Evolutionary conservation across 2,888 invertebrate genomes (phyloP).

Genomic region (Acrobasis repandana): DNA sequence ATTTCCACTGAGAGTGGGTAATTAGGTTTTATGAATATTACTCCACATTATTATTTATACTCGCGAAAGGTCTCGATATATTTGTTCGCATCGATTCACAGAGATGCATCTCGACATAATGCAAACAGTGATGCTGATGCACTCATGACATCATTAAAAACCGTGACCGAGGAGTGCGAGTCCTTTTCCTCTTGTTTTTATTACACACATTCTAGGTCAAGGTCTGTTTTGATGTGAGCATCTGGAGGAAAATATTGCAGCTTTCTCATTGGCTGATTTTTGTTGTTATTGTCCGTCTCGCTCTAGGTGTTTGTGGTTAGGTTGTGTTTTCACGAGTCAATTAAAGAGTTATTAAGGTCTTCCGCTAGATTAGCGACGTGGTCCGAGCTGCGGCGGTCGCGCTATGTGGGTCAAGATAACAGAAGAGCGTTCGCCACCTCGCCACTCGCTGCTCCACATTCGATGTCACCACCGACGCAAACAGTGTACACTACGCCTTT

Average conservation of each 20-base stretch:
- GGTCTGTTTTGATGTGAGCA: conserved; percentile 66
- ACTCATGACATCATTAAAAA: conserved; percentile 15
- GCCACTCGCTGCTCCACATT: conserved; percentile 43
- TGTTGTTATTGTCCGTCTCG: conserved; percentile 3
- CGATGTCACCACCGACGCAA: conserved; percentile 31
- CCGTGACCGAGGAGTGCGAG: conserved; percentile 26
- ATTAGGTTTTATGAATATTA: conserved; percentile 3
- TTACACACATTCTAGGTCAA: conserved; percentile 64
- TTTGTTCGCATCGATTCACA: not conserved
- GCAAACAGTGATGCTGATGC: conserved; percentile 10
- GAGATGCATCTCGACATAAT: conserved; percentile 8
- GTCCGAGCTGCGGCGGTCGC: conserved; percentile 62
- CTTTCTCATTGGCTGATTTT: conserved; percentile 31
- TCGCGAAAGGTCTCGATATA: not conserved
- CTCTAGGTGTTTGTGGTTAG: conserved; percentile 5
- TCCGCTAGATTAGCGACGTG: conserved; percentile 51
- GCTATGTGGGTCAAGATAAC: conserved; percentile 73
- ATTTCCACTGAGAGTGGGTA: conserved; percentile 1
- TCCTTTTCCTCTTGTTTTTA: conserved; percentile 61
- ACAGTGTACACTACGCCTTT: not conserved
- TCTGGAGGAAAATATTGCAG: conserved; percentile 53
- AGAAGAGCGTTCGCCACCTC: conserved; percentile 43
- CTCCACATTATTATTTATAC: not conserved
- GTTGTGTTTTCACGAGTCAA: conserved; percentile 32
- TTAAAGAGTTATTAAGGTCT: conserved; percentile 57